Base-by-base conservation (phyloP, 2,797 vertebrate species). In the Xenops minutus region DNA sequence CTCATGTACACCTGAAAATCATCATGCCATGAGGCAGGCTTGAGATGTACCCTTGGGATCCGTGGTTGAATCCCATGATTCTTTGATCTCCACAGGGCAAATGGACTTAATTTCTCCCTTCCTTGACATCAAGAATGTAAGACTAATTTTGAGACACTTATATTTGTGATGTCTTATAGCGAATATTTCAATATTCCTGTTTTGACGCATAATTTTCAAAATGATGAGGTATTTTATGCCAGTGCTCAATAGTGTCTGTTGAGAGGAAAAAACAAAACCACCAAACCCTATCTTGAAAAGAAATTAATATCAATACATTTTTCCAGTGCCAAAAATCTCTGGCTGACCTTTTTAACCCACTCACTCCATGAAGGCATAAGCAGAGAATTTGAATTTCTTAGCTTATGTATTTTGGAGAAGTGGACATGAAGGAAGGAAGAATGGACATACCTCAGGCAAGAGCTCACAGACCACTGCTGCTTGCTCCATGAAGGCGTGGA, bases 1-100 rank as follows among this genome's bases (percentile, higher is more conserved):
- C 41, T 84, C 27, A 8, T 13, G 43, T 44, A 68, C 83, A 95
- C 93, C 88, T 96, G 94, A 95, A 95, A 95, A 81, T 48, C 54
- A 84, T 62, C 76, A 79, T 16, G 32, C 9, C 39, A 37, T 36
- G 62, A 88, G 46, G 17, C 39, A 66, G 14, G 14, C 89, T 85
- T 85, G 67, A 89, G 63, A 76, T 66, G 37, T 46, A 22, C 61
- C 56, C 78, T 88, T 83, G 52, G 49, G 75, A 89, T 85, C 19
- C 71, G 6, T 58, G 2, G 62, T 58, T 43, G 32, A 93, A 74
- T 89, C 20, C 46, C 61, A 3, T 17, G 32, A 51, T 49, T 88
- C 66, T 94, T 81, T 83, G 58, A 54, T 95, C 51, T 91, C 36
- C n/a, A 59, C n/a, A 49, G 8, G 36, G 46, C 71, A 92, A 91